Base-by-base conservation (phyloP, 1,140 invertebrate species). In the Triops longicaudatus region DNA sequence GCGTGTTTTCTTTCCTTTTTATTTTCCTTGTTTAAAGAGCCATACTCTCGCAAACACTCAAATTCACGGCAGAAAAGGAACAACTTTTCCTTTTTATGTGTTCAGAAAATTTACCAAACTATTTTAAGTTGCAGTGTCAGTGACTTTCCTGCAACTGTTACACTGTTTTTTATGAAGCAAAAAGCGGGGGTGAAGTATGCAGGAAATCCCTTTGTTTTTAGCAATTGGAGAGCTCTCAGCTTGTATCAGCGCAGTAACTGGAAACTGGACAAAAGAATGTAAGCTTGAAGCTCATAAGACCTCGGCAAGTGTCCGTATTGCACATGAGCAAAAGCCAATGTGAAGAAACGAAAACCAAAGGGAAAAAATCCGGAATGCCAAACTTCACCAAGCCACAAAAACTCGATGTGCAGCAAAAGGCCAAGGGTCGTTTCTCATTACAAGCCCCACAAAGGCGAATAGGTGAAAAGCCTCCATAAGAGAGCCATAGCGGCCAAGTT, bases 171-270 rank as follows among this genome's bases (percentile, higher is more conserved):
- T 63, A 63, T 17, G 50, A 22, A 14, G 50, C 50, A 63, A 63
- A 22, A 63, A 63, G 22, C 14, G 7, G 17, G 17, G 22, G 22
- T 63, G 50, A 63, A 63, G 10, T 22, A 63, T 22, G 22, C 50
- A 63, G 50, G 50, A 63, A 63, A 63, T 63, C 50, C 50, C 50
- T 63, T 63, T 63, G 50, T 63, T 63, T 63, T n/a, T n/a, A 63
- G 50, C 50, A 22, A 63, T 1, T 17, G 22, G 11, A 63, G 50
- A 63, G 50, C 31, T 37, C 31, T 37, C 31, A 37, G 50, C 22
- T 63, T n/a, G 50, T 22, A 63, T 37, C 31, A 37, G 31, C 31
- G 50, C 50, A n/a, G 50, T 63, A 63, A 63, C 50, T 63, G 14
- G 50, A 63, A 63, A 22, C 50, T 22, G 50, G 50, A 22, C 3